Base-by-base conservation (phyloP, 1,140 invertebrate species). In the Olivierus martensii region DNA sequence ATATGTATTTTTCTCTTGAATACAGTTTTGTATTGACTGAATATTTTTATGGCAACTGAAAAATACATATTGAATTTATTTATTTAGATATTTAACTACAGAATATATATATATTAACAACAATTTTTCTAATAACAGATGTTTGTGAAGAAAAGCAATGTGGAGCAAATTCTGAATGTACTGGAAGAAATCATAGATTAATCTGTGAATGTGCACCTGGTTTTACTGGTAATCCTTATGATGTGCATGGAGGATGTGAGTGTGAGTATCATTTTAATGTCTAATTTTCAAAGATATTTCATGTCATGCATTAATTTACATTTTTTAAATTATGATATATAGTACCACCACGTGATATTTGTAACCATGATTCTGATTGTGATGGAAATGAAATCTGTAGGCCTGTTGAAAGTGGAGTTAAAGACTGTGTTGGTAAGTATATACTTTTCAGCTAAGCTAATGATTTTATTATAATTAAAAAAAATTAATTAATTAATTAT, bases 181-280 rank as follows among this genome's bases (percentile, higher is more conserved):
- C 37, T 18, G 61, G 63, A 22, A 47, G 49, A 11, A 56, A 49
- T 15, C 67, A 69, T 52, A 53, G 61, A 38, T 63, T 64, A 12
- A 55, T 58, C 9, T 69, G 67, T 55, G 60, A 61, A 49, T 69
- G 67, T 49, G 59, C 55, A 36, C 57, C 62, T 4, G 64, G 57
- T 28, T 64, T 63, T 53, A 47, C 55, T 14, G 66, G 66, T 18
- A 60, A 67, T 54, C 60, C 66, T n/a, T 57, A 61, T 53, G 60
- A 64, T 53, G 34, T 57, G 0, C 54, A 53, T 21, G 46, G 42
- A 46, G 61, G 61, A 15, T 62, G 61, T 46, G 50, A 53, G 34
- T 37, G 61, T 62, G 52, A 53, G 51, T 55, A 21, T 36, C 28
- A 28, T 28, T 28, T 28, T 28, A 28, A 17, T 43, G 9, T 43